Base-by-base conservation (phyloP, 2,797 vertebrate genomes). In the Picus viridis region DNA sequence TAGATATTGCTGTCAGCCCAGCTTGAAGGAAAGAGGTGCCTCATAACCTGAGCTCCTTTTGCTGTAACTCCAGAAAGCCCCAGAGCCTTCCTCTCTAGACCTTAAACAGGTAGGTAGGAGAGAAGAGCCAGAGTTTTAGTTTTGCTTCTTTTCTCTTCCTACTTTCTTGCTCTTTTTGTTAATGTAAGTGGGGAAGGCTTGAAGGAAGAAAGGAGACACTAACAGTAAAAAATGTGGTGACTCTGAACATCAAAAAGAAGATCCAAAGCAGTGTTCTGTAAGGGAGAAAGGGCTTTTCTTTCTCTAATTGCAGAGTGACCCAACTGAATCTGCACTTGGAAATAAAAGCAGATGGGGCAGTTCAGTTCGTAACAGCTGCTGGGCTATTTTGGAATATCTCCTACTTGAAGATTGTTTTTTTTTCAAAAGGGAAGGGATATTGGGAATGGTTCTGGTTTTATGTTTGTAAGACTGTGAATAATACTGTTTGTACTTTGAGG, bases 401-500 rank as follows among this genome's bases (percentile, higher is more conserved):
- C n/a, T 78, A 39, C 62, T 88, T 71, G 36, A 74, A 90, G 39
- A 20, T 41, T 39, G 10, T 39, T 39, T 34, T 39, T 89, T 39
- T 71, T n/a, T 26, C 24, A 5, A 7, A 72, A 91, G 20, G 23
- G 58, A 81, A 45, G 15, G 30, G 36, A 12, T 86, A 34, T 16
- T 70, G 49, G 32, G 67, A 58, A 80, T 17, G 18, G 17, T 84
- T 87, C 58, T 64, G 36, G 41, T 61, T 90, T 93, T 94, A 58
- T 88, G 43, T 92, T 84, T 88, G 57, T 89, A 70, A 93, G 77
- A 16, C 71, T 81, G 29, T 91, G 94, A 94, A 86, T 93, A 93
- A 95, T 83, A 54, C 69, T 82, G 27, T 85, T 90, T 95, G 84
- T 90, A 70, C 88, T 95, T 96, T 49, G 83, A 90, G 83, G 77